phyloP scores from a whole-genome alignment of 2,888 invertebrate genomes.

The Drosophila koepferae region DNA sequence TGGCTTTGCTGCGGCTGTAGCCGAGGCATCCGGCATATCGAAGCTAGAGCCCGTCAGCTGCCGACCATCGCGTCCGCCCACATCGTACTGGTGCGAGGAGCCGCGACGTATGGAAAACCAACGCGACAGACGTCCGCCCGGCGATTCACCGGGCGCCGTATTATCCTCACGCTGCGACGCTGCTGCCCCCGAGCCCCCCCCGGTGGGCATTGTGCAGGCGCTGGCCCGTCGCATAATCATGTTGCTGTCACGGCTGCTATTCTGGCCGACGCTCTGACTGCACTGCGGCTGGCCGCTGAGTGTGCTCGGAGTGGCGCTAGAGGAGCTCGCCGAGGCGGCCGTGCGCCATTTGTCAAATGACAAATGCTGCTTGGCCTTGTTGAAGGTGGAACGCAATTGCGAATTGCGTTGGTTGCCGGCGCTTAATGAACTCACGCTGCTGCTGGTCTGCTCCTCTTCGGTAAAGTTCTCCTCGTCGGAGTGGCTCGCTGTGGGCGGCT shows the following conservation, averaged over 20 bases:
- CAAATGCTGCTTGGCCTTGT: slow-evolving; percentile 93
- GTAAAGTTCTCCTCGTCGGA: slow-evolving; percentile 89
- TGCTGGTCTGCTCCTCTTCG: slow-evolving; percentile 81
- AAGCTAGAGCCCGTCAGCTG: slow-evolving; percentile 81
- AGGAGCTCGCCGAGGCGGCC: slow-evolving; percentile 77
- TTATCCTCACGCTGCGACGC: slow-evolving; percentile 77
- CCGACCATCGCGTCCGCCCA: slow-evolving; percentile 86
- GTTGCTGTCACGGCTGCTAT: slow-evolving; percentile 59
- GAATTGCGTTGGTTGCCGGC: slow-evolving; percentile 88
- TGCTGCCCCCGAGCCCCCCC: slow-evolving; percentile 35
- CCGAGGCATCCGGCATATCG: slow-evolving; percentile 81
- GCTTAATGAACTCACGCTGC: slow-evolving; percentile 82
- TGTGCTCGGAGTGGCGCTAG: slow-evolving; percentile 27
- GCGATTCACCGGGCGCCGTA: slow-evolving; percentile 89
- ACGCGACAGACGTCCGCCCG: slow-evolving; percentile 91
- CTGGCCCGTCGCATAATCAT: slow-evolving; percentile 78
- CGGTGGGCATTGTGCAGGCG: slow-evolving; percentile 72
- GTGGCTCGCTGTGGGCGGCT: slow-evolving; percentile 80
- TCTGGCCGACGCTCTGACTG: slow-evolving; percentile 36
- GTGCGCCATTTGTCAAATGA: slow-evolving; percentile 90
- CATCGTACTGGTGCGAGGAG: slow-evolving; percentile 93
- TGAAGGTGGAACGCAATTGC: slow-evolving; percentile 92
- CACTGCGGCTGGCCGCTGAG: slow-evolving; percentile 25
- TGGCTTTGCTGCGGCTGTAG: slow-evolving; percentile 15
- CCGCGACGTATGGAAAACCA: slow-evolving; percentile 96